Base-by-base conservation (phyloP, 2,797 vertebrate genomes). In the Chelidonichthys spinosus region DNA sequence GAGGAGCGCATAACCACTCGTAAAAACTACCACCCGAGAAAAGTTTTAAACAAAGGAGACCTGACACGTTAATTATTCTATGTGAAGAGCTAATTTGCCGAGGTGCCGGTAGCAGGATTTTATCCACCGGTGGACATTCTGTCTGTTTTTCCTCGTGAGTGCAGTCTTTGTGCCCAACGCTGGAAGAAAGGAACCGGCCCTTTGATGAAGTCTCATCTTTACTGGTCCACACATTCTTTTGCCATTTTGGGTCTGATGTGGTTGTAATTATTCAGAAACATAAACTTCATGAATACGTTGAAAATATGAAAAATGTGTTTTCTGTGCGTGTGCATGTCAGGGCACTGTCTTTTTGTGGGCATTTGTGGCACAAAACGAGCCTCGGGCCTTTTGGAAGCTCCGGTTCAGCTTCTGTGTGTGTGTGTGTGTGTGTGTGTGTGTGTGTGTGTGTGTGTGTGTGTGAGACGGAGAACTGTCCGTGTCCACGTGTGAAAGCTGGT, bases 401-500 rank as follows among this genome's bases (percentile, higher is more conserved):
- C 42, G 62, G 11, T 79, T 70, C 66, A 50, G 44, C 18, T 46
- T 60, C 14, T 40, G 46, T 46, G 15, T 18, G n/a, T 37, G 63
- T 39, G 52, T 66, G 78, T n/a, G 62, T 40, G 55, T 14, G 36
- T 49, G 66, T 10, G 42, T 14, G 63, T 1, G 35, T 52, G 58
- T 13, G 44, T 43, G 35, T 9, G 14, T 11, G 47, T 3, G 40
- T 44, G 49, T 17, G 6, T 60, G 73, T 58, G 35, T 74, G 75
- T 18, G 46, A 77, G 76, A 80, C 5, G 17, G 71, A 69, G 75
- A 72, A 68, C 69, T 78, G 79, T 87, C 82, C 76, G 84, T 32
- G 75, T 76, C 70, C 76, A 79, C 37, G 75, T 87, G 85, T 85
- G 82, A 90, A 89, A 85, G 85, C 84, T 50, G 82, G 82, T 72